Percentiles rank a stretch among this genome's conserved stretches.
Evolutionary conservation across 2,888 invertebrate species (phyloP).

Genomic region (Phasia obesa): DNA sequence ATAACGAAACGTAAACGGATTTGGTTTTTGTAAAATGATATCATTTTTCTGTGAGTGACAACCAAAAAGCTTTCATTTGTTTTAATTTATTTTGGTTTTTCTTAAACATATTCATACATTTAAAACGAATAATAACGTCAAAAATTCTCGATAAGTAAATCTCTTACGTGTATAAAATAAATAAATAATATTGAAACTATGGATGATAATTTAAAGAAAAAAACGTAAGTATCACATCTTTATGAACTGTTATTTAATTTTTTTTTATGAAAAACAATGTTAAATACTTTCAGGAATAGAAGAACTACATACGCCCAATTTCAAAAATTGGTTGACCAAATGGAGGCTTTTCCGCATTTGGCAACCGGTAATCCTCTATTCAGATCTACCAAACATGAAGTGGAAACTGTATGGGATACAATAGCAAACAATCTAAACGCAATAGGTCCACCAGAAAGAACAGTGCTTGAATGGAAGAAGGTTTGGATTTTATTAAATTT

Average conservation of each 20-base stretch:
- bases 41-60: background rate
- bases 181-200: too few relatives aligned
- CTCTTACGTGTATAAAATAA: too few relatives aligned
- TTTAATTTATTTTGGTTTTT: too few relatives aligned
- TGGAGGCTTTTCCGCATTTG: background rate
- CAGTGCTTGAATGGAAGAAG: background rate
- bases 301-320: background rate
- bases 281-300: background rate
- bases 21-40: background rate
- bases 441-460: background rate
- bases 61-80: too few relatives aligned
- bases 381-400: background rate
- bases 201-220: background rate
- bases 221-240: background rate
- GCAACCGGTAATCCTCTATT: background rate
- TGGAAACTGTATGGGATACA: background rate
- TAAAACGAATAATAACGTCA: too few relatives aligned
- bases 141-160: too few relatives aligned
- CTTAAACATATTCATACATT: too few relatives aligned
- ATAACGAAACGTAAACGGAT: background rate
- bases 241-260: background rate
- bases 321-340: background rate
- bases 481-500: too few relatives aligned
- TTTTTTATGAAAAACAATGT: background rate
- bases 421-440: background rate